Evolutionary conservation across 2,797 vertebrate species (phyloP).

Genomic region (Nasua narica): DNA sequence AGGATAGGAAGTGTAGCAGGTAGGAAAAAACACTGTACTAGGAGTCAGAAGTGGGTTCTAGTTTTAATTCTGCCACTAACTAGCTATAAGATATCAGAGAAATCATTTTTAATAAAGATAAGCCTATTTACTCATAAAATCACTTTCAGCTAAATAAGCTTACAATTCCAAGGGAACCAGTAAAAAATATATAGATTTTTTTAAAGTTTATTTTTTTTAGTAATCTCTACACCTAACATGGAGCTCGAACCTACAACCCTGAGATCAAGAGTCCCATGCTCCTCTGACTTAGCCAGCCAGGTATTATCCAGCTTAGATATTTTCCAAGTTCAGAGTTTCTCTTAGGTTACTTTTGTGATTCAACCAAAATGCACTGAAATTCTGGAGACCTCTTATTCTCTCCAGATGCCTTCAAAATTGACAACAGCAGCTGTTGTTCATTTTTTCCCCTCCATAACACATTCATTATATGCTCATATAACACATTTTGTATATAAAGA

Average conservation of each 20-base stretch:
- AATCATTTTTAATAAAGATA: constrained; percentile 28
- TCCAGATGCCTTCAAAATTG: constrained; percentile 1
- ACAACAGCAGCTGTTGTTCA: constrained; percentile 15
- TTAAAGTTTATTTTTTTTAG: background rate
- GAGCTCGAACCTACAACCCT: background rate
- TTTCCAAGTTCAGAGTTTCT: background rate
- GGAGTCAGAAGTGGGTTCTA: background rate
- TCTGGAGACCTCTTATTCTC: background rate
- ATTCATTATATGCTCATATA: background rate
- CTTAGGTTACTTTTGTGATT: background rate
- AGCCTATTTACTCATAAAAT: constrained; percentile 33
- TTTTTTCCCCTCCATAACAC: background rate
- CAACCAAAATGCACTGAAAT: constrained; percentile 21
- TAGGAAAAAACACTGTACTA: background rate
- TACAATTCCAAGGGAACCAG: background rate
- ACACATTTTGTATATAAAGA: constrained; percentile 47
- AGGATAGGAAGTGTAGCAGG: background rate
- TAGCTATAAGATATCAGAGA: background rate
- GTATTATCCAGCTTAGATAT: background rate
- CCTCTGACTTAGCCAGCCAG: background rate
- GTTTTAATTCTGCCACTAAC: constrained; percentile 1
- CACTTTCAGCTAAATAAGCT: background rate
- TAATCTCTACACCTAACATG: background rate
- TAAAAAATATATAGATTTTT: background rate
- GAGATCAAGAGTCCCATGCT: background rate